A percentile compares a stretch with the other conserved stretches of the same genome.
phyloP scores from a whole-genome alignment of 2,113 vertebrate genomes.

The Bettongia penicillata region DNA sequence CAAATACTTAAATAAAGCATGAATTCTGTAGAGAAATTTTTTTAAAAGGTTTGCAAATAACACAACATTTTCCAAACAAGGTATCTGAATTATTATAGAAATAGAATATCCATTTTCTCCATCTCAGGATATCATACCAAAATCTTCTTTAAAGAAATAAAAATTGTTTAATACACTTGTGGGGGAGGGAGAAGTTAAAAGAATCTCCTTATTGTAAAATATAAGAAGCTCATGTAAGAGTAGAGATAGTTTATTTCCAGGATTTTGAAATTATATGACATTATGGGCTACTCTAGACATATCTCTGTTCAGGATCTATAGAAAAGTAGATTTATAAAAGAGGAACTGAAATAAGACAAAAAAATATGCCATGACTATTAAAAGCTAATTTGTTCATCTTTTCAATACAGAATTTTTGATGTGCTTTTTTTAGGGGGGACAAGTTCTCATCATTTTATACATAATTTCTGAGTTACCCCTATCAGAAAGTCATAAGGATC shows the following conservation, averaged over 20 bases:
- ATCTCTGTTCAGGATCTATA: neutral
- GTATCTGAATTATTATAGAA: neutral
- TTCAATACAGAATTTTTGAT: neutral
- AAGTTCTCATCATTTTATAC: neutral
- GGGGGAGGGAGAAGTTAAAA: neutral
- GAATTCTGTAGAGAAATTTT: neutral
- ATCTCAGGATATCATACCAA: conserved; percentile 16
- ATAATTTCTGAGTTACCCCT: neutral
- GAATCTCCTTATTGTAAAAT: neutral
- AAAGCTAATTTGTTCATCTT: neutral
- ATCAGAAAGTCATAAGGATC: neutral
- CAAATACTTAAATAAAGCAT: neutral
- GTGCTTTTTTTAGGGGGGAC: too few relatives aligned
- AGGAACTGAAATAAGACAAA: neutral
- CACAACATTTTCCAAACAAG: neutral
- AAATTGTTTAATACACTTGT: conserved; percentile 19
- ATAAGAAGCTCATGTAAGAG: conserved; percentile 3
- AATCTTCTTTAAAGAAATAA: conserved; percentile 9
- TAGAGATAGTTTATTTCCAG: neutral
- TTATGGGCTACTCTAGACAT: neutral
- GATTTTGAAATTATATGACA: neutral
- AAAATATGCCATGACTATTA: neutral
- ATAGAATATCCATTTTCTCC: conserved; percentile 22
- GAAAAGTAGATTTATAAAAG: neutral
- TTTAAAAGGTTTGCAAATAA: conserved; percentile 13